Base-by-base conservation (phyloP, 35 echinoderm and acorn worm genomes). In the Eucidaris tribuloides region DNA sequence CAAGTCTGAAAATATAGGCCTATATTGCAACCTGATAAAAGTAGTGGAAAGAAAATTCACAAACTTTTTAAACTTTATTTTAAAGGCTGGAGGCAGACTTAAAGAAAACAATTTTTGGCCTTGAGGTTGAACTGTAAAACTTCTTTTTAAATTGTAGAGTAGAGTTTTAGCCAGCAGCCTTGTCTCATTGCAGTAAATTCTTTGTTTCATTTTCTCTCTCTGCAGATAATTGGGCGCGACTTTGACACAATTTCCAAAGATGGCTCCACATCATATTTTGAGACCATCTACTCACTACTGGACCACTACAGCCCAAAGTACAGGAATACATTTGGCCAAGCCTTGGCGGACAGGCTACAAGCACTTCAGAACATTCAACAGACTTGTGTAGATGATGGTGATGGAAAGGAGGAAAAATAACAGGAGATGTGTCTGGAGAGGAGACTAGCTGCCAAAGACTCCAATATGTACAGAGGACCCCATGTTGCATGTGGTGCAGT, bases 251-350 rank as follows among this genome's bases (percentile, higher is more conserved):
- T 89, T 29, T 50, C 49, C 15, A 72, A 79, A 46, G 57, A 84
- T 42, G 37, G 58, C 22, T 46, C 83, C 24, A 54, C 58, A 23
- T 45, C 64, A 18, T 97, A 89, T 79, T 97, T 85, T 86, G 94
- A 97, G 65, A 97, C 94, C 24, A 97, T 97, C 63, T 97, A 97
- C 77, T 87, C 94, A 19, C 79, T 97, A 27, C 59, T 97, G 32
- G 94, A 97, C 57, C 59, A 97, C 43, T 71, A 89, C 78, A 97
- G 94, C 46, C 94, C 94, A 2, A 76, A 92, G 48, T 97, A 97
- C 57, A 40, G 94, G 28, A 82, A 93, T 19, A 89, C 90, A 40
- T 97, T 92, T 82, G 94, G 89, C 20, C 89, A 97, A 63, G 81
- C 94, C 20, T 49, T 97, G 44, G 89, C 78, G 3, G 85, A 76